Conservation (phyloP, 2,113 vertebrate species). For the Sinocyclocheilus anshuiensis region DNA sequence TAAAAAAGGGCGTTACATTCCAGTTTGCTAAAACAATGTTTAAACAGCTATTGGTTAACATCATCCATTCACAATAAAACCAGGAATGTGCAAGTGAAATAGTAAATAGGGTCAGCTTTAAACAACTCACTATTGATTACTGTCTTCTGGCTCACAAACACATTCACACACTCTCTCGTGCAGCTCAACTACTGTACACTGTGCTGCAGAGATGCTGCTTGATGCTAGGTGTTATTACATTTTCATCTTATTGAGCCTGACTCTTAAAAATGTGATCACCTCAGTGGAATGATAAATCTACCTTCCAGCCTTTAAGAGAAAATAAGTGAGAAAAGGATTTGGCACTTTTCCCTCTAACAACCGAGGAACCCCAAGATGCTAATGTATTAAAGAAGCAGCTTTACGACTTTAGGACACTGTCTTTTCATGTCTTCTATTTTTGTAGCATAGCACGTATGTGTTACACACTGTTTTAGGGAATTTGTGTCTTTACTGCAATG, state of each 20-base stretch:
- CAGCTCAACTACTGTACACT: slow-evolving; percentile 60
- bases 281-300: slow-evolving; percentile 71
- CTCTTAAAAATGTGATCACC: slow-evolving; percentile 67
- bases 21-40: background rate
- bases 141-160: slow-evolving; percentile 51
- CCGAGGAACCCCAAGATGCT: background rate
- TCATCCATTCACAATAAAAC: background rate
- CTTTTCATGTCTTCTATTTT: background rate
- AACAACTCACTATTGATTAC: background rate
- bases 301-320: slow-evolving; percentile 57
- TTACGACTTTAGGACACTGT: background rate
- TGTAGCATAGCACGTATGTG: background rate
- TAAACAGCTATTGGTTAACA: background rate
- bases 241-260: slow-evolving; percentile 74
- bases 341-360: background rate
- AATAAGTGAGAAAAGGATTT: slow-evolving; percentile 24
- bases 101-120: background rate
- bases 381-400: background rate
- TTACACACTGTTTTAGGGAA: background rate
- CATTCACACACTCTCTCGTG: slow-evolving; percentile 1
- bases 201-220: slow-evolving; percentile 65
- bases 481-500: background rate
- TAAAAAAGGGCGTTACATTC: background rate
- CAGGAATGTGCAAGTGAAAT: background rate
- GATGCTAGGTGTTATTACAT: slow-evolving; percentile 67